A percentile compares a stretch with the other conserved stretches of the same genome.
phyloP scores from a whole-genome alignment of 2,797 vertebrate species.

The Cynopterus sphinx region DNA sequence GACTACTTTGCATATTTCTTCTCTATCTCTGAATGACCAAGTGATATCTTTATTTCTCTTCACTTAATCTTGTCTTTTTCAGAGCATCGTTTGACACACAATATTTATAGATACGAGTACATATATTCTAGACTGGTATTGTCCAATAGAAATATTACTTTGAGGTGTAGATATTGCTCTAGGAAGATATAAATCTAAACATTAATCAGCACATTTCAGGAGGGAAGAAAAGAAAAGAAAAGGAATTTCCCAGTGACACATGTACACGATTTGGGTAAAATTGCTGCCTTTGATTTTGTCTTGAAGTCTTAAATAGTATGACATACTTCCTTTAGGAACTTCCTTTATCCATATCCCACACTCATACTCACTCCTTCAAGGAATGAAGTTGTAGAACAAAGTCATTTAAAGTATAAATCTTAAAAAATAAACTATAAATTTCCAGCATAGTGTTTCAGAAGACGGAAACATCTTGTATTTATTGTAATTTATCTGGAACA shows the following conservation, averaged over 20 bases:
- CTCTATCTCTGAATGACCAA: neutral
- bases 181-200: neutral
- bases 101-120: neutral
- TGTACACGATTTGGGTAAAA: constrained; percentile 5
- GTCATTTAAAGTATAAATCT: neutral
- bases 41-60: neutral
- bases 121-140: neutral
- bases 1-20: neutral
- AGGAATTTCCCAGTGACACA: neutral
- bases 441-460: constrained; percentile 23
- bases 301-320: neutral
- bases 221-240: neutral
- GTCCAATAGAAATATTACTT: neutral
- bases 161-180: neutral
- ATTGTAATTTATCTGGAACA: constrained; percentile 62
- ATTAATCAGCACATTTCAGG: neutral
- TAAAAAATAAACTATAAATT: constrained; percentile 30
- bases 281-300: neutral
- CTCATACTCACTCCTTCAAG: neutral
- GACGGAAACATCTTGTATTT: constrained; percentile 51
- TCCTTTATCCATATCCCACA: neutral
- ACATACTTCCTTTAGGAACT: neutral
- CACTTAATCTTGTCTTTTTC: neutral
- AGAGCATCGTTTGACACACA: neutral
- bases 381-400: constrained; percentile 33